Conservation (phyloP, 1,140 invertebrate genomes). For the Lithobius niger region DNA sequence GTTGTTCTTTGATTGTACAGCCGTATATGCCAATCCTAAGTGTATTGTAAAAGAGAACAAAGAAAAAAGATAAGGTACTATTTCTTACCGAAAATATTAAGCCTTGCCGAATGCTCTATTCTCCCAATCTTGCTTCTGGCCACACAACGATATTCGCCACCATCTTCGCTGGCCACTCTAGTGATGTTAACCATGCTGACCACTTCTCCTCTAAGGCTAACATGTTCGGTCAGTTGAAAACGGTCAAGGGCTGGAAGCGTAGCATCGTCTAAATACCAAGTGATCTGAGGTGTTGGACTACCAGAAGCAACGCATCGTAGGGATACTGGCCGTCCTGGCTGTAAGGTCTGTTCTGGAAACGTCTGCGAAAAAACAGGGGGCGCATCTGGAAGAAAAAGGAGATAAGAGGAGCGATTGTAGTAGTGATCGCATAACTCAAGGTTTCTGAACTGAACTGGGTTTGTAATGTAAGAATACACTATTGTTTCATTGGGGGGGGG, state of each 20-base stretch:
- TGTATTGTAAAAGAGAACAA: too few species aligned
- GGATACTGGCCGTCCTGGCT: constrained; percentile 69
- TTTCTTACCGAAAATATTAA: constrained; percentile 8
- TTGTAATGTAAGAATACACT: too few species aligned
- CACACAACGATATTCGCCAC: constrained; percentile 77
- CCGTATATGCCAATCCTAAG: too few species aligned
- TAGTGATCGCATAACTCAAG: too few species aligned
- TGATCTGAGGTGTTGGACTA: constrained; percentile 87
- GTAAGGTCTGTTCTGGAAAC: constrained; percentile 71
- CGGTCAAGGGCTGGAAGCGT: constrained; percentile 12
- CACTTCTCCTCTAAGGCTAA: constrained; percentile 26
- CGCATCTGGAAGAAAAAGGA: constrained; percentile 6
- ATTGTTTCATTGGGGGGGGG: too few species aligned
- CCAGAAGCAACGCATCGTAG: constrained; percentile 69
- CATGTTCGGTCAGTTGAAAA: constrained; percentile 23
- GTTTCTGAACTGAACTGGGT: too few species aligned
- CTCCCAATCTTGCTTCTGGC: constrained; percentile 65
- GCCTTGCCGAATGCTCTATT: constrained; percentile 35
- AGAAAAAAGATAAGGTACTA: too few species aligned
- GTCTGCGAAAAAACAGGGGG: constrained; percentile 73
- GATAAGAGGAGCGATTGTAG: too few species aligned
- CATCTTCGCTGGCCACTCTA: constrained; percentile 72
- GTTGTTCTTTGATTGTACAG: too few species aligned
- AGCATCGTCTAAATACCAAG: constrained; percentile 73
- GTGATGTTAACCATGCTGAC: constrained; percentile 33